Evolutionary conservation across 1,140 invertebrate genomes (phyloP), one percentile per base, ranked within the genome.

Genomic region (Wasmannia auropunctata): DNA sequence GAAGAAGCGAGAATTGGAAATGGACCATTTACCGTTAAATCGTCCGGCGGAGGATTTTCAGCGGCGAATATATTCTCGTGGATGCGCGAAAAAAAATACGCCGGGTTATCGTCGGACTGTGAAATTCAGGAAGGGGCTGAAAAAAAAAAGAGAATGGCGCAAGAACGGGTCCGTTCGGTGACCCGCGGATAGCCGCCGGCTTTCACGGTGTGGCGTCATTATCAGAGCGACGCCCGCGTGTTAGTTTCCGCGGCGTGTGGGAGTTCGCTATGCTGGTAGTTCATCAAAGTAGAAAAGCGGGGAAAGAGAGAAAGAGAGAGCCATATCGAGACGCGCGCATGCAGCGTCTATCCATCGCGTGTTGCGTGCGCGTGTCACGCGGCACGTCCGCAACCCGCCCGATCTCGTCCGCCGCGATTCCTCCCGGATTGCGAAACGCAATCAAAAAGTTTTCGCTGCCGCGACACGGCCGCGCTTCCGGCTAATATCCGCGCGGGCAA

Each of bases 401-500:
- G 54, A 10, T 63, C 31, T 25, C 40, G 67, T 6, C n/a, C 19
- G 1, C n/a, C 19, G 1, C 22, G 75, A 37, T 74, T 81, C 28
- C 40, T 81, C 49, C 5, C 28, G n/a, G 31, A 54, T 16, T 10
- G n/a, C 62, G 65, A 81, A 84, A 88, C 76, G 83, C 88, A 90
- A 92, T 92, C 90, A 89, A 92, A 92, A 92, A 92, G 87, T 91
- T 91, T 79, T 60, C 40, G 51, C 54, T n/a, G 63, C 72, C 58
- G 54, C 69, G 43, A 49, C 70, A 65, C 46, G 80, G 67, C 65
- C 46, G 37, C 70, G 43, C 62, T 85, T 91, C 89, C 91, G 87
- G 86, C 86, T 93, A 93, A 93, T 93, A 93, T 92, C 92, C 92
- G 90, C 49, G 40, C 70, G 67, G 62, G 85, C 92, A 92, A 91